Conservation (phyloP, 2,113 vertebrate species). For the Aythya baeri region DNA sequence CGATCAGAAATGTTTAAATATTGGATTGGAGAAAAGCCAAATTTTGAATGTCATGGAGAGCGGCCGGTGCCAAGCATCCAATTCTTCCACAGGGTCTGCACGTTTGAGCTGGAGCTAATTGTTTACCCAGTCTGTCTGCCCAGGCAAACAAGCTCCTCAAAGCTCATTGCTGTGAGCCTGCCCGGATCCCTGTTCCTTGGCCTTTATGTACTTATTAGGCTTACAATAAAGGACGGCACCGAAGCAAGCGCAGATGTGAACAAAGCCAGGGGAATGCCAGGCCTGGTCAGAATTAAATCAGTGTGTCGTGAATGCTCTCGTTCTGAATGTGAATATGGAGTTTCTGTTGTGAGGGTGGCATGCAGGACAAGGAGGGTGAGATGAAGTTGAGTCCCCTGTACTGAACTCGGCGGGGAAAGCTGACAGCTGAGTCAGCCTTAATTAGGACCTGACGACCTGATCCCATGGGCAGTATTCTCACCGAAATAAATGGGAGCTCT, state of each 20-base stretch:
- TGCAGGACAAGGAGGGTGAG: not conserved
- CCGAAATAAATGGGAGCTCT: not conserved
- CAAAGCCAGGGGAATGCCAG: slow-evolving; percentile 24
- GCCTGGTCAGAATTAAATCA: slow-evolving; percentile 21
- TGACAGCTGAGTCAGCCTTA: slow-evolving; percentile 15
- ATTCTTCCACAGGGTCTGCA: not conserved
- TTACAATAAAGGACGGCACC: not conserved
- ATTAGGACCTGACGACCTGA: not conserved
- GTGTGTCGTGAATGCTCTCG: not conserved
- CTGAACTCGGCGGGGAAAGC: not conserved
- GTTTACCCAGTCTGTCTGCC: not conserved
- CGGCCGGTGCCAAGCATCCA: not conserved
- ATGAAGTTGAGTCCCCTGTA: not conserved
- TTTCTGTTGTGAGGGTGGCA: not conserved
- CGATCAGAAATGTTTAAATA: slow-evolving; percentile 4
- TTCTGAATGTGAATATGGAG: not conserved
- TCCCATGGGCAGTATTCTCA: not conserved
- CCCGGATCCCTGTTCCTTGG: not conserved
- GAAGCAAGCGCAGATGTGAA: not conserved
- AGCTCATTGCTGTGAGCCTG: not conserved
- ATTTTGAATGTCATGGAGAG: slow-evolving; percentile 51
- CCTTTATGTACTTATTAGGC: slow-evolving; percentile 37
- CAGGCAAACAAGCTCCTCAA: not conserved
- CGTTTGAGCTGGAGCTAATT: not conserved
- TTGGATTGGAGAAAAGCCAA: slow-evolving; percentile 51